A percentile compares a stretch with the other conserved stretches of the same genome.
phyloP scores from a whole-genome alignment of 2,888 invertebrate genomes.

The Micropterix aruncella region DNA sequence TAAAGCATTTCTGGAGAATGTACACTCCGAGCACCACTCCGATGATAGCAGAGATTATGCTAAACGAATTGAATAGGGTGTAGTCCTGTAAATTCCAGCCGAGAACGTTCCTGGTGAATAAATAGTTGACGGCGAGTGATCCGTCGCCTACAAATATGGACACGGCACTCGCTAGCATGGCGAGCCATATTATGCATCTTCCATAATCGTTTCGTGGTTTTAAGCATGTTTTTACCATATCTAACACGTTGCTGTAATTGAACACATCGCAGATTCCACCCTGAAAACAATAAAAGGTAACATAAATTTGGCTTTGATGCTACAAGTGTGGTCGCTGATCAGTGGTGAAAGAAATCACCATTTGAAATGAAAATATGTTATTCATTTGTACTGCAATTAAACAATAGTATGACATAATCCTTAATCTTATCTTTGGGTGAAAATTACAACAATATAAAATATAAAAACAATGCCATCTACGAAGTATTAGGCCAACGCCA shows the following conservation, averaged over 20 bases:
- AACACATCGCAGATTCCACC: slow-evolving; percentile 27
- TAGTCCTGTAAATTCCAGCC: slow-evolving; percentile 44
- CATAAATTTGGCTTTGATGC: no score
- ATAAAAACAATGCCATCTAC: no score
- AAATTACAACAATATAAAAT: no score
- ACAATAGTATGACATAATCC: no score
- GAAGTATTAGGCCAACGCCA: no score
- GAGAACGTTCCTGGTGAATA: slow-evolving; percentile 43
- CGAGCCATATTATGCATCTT: slow-evolving; percentile 33
- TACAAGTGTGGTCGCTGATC: no score
- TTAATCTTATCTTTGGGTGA: no score
- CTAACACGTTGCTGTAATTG: slow-evolving; percentile 33
- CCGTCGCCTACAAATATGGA: slow-evolving; percentile 26
- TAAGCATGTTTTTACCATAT: slow-evolving; percentile 41
- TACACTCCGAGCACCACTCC: slow-evolving; percentile 27
- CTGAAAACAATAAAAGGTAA: slow-evolving; percentile 22
- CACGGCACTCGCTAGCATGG: slow-evolving; percentile 23
- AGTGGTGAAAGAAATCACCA: no score
- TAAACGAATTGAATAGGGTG: slow-evolving; percentile 34
- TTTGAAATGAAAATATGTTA: no score
- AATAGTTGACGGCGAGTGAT: slow-evolving; percentile 30
- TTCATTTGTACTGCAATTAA: no score
- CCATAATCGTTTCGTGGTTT: slow-evolving; percentile 39
- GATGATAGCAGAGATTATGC: slow-evolving; percentile 29
- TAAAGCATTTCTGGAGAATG: slow-evolving; percentile 22